phyloP scores from a whole-genome alignment of 2,888 invertebrate species.

The Brachyopa scutellaris region DNA sequence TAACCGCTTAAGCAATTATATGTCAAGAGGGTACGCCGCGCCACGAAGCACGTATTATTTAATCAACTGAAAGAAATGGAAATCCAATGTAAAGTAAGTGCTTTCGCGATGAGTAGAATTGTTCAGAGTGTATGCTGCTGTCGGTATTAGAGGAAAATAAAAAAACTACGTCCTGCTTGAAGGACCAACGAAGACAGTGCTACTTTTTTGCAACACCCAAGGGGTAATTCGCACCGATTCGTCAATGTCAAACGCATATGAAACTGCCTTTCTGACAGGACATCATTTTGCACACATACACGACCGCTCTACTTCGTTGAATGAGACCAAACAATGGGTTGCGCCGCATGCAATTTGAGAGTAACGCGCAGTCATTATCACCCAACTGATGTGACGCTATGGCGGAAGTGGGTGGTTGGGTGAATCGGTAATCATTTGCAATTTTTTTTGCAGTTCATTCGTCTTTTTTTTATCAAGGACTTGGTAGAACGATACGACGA shows the following conservation, averaged over 20 bases:
- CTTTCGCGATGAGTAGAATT: constrained; percentile 47
- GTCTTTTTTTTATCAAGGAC: constrained; percentile 20
- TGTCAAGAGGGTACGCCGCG: constrained; percentile 9
- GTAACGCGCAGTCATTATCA: constrained; percentile 46
- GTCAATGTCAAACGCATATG: constrained; percentile 82
- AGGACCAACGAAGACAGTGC: constrained; percentile 25
- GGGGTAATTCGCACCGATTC: constrained; percentile 80
- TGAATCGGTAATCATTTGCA: constrained; percentile 53
- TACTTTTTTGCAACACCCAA: constrained; percentile 31
- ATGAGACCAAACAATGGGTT: constrained; percentile 40
- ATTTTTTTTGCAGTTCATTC: constrained; percentile 35
- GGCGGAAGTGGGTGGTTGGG: constrained; percentile 50
- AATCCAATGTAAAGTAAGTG: constrained; percentile 31
- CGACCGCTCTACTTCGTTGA: not conserved
- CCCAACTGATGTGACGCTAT: not conserved
- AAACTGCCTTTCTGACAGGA: constrained; percentile 73
- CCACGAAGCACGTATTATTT: constrained; percentile 23
- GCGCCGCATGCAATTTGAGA: constrained; percentile 44
- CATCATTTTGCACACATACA: constrained; percentile 39
- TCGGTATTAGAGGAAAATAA: constrained; percentile 1
- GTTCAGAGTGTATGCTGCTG: no score
- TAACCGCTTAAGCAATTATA: constrained; percentile 40
- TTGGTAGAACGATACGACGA: no score
- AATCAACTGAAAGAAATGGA: constrained; percentile 58
- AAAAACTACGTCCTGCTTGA: constrained; percentile 19